phyloP scores from a whole-genome alignment of 2,113 vertebrate species.

The Kryptolebias marmoratus region DNA sequence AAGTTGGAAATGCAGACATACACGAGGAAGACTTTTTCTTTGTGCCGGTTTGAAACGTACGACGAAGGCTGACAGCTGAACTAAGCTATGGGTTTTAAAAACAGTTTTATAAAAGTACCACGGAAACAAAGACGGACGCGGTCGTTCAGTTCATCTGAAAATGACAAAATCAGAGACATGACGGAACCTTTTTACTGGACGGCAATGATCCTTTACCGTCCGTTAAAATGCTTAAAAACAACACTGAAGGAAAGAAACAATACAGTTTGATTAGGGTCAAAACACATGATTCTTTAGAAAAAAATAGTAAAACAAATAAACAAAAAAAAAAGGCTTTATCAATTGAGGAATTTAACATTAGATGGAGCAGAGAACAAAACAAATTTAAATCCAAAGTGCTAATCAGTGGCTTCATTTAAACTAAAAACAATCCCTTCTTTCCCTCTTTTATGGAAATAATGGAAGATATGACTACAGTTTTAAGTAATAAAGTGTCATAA shows the following conservation, averaged over 20 bases:
- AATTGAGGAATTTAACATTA: slow-evolving; percentile 2
- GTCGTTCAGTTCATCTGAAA: not conserved
- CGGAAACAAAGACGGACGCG: not conserved
- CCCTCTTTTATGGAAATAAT: not conserved
- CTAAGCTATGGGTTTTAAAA: not conserved
- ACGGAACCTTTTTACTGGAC: not conserved
- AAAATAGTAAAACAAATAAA: not conserved
- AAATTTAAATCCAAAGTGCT: not conserved
- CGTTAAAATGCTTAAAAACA: not conserved
- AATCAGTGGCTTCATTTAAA: not conserved
- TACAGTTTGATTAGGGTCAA: slow-evolving; percentile 2
- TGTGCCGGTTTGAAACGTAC: slow-evolving; percentile 5
- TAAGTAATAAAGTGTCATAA: slow-evolving; percentile 9
- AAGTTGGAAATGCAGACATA: slow-evolving; percentile 22
- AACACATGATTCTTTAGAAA: not conserved
- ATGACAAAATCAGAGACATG: not conserved
- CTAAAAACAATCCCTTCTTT: slow-evolving; percentile 18
- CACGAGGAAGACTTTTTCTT: slow-evolving; percentile 20
- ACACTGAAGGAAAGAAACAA: not conserved
- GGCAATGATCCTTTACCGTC: not conserved
- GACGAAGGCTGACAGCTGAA: no score
- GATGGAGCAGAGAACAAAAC: not conserved
- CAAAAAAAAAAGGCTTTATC: not conserved
- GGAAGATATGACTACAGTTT: slow-evolving; percentile 25
- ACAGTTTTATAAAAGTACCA: not conserved